Evolutionary conservation across 2,797 vertebrate species (phyloP).

Genomic region (Parambassis ranga): DNA sequence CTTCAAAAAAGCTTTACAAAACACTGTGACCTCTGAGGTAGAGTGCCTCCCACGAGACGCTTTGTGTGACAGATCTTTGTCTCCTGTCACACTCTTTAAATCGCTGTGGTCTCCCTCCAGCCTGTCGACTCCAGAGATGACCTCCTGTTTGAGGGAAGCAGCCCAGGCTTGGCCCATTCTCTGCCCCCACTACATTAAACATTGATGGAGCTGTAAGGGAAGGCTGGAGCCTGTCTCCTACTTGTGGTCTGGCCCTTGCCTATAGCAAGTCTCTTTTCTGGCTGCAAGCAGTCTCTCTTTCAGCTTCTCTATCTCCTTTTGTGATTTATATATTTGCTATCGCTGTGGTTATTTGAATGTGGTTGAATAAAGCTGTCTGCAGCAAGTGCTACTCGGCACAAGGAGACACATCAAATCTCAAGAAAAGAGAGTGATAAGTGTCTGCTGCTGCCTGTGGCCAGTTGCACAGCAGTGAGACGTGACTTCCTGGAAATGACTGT

Average conservation of each 20-base stretch:
- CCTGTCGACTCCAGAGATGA: slow-evolving; percentile 74
- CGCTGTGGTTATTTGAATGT: slow-evolving; percentile 53
- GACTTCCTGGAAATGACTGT: slow-evolving; percentile 82
- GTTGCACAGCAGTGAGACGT: slow-evolving; percentile 65
- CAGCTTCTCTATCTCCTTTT: slow-evolving; percentile 21
- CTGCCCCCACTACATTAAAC: slow-evolving; percentile 83
- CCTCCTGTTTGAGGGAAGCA: slow-evolving; percentile 77
- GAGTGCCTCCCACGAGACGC: slow-evolving; percentile 32
- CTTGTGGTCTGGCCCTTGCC: slow-evolving; percentile 63
- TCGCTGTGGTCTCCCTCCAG: slow-evolving; percentile 61
- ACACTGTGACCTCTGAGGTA: slow-evolving; percentile 7
- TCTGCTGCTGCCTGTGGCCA: slow-evolving; percentile 70
- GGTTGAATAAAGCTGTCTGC: slow-evolving; percentile 45
- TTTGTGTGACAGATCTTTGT: slow-evolving; percentile 54
- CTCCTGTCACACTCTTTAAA: slow-evolving; percentile 67
- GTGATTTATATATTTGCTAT: slow-evolving; percentile 40
- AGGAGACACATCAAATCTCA: slow-evolving; percentile 59
- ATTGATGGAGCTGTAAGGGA: slow-evolving; percentile 79
- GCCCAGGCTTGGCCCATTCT: slow-evolving; percentile 67
- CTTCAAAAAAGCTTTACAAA: slow-evolving; percentile 2
- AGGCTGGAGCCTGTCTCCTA: slow-evolving; percentile 77
- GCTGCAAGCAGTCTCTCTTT: slow-evolving; percentile 54
- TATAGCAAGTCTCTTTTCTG: slow-evolving; percentile 56
- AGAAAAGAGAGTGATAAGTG: slow-evolving; percentile 73
- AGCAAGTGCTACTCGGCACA: slow-evolving; percentile 35